These are phyloP conservation scores for Amblyjoppa proteus DNA, from an alignment of 2,888 invertebrate genomes.

Conservation along the genomic window DNA sequence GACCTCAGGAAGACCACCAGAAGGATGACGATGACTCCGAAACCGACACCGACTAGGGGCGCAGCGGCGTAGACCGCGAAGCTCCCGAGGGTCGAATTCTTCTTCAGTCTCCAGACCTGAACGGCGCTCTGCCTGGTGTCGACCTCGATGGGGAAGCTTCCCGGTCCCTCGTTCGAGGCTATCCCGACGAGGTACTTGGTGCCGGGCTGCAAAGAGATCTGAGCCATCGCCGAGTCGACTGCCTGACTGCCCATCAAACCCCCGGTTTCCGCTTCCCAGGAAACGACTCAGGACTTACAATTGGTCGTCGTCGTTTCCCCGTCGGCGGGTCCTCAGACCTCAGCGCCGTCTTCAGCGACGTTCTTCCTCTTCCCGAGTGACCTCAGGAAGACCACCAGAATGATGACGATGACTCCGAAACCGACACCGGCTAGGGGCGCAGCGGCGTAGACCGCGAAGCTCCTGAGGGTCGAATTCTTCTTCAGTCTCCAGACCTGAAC, in stretches of 20 bases:
- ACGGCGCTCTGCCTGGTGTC: constrained; percentile 79
- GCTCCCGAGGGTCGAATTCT: constrained; percentile 59
- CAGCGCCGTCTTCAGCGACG: constrained; percentile 72
- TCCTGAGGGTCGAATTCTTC: constrained; percentile 66
- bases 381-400: constrained; percentile 67
- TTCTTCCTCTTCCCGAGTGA: constrained; percentile 69
- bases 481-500: constrained; percentile 76
- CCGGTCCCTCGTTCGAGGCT: constrained; percentile 83
- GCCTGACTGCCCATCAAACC: constrained; percentile 84
- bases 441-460: constrained; percentile 67
- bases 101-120: constrained; percentile 76
- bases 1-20: constrained; percentile 66
- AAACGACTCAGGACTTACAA: constrained; percentile 79
- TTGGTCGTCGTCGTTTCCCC: too few species aligned
- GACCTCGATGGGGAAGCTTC: constrained; percentile 82
- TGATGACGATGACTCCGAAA: constrained; percentile 71
- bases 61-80: constrained; percentile 69
- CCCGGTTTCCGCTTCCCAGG: constrained; percentile 83
- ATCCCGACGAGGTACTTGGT: constrained; percentile 82
- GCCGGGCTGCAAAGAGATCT: constrained; percentile 82
- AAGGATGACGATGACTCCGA: constrained; percentile 71
- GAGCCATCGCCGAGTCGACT: constrained; percentile 80
- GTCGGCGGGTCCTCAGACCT: constrained; percentile 71
- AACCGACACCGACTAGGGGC: constrained; percentile 75
- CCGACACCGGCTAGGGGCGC: constrained; percentile 74